These are phyloP conservation scores for Sigmodon hispidus DNA, from an alignment of 2,113 vertebrate genomes.

Conservation along the genomic window DNA sequence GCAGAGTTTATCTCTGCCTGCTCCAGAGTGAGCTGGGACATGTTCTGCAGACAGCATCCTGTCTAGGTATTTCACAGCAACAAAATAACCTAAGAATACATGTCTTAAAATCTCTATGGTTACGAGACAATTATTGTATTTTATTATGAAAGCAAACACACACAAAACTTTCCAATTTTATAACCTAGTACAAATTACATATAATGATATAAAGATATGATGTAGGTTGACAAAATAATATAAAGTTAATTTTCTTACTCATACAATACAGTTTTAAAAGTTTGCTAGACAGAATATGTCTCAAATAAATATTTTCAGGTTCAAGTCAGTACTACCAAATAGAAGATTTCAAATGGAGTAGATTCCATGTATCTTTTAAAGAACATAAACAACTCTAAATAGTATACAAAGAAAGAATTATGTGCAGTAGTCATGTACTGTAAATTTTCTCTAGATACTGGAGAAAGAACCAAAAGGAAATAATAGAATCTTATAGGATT, in stretches of 20 bases:
- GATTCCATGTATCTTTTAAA: not conserved
- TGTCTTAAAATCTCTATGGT: not conserved
- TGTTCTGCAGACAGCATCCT: too few species aligned
- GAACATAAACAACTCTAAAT: not conserved
- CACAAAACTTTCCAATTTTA: not conserved
- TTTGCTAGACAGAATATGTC: not conserved
- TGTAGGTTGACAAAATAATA: not conserved
- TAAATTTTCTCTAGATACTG: not conserved
- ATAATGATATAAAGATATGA: not conserved
- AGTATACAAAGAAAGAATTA: not conserved
- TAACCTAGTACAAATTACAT: not conserved
- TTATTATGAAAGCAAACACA: not conserved
- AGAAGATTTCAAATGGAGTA: not conserved
- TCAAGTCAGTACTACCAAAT: not conserved
- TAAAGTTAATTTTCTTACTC: not conserved
- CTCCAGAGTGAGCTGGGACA: too few species aligned
- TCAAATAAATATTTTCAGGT: not conserved
- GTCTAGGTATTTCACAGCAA: not conserved
- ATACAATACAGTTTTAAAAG: not conserved
- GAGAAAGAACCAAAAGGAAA: not conserved
- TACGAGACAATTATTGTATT: not conserved
- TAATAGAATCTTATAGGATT: not conserved
- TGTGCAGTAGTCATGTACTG: not conserved
- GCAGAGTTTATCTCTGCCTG: too few species aligned
- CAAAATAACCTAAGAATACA: not conserved